phyloP scores from a whole-genome alignment of 37 sponge, comb jelly and placozoan species.

The Aplysina aerophoba region DNA sequence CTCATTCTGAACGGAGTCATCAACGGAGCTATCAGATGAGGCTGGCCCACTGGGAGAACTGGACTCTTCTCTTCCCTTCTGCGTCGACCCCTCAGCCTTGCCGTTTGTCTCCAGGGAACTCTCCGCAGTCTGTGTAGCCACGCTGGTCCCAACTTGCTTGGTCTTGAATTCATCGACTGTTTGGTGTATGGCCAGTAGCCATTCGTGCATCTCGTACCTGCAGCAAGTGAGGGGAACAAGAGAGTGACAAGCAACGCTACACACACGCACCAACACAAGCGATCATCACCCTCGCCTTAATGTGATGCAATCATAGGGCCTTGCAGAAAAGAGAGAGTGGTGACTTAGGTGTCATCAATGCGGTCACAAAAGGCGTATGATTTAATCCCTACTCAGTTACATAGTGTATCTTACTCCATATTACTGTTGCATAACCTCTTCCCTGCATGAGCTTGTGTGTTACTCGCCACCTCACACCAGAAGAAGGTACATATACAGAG shows the following conservation, averaged over 20 bases:
- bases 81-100: background rate
- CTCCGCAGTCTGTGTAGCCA: background rate
- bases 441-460: too few relatives aligned
- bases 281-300: too few relatives aligned
- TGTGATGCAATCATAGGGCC: too few relatives aligned
- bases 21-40: background rate
- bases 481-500: background rate
- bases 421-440: too few relatives aligned
- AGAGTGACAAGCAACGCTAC: background rate
- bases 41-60: background rate
- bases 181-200: slow-evolving; percentile 63
- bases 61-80: background rate
- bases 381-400: too few relatives aligned
- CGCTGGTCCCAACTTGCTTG: background rate
- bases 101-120: background rate
- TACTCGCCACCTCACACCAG: too few relatives aligned
- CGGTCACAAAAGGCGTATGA: too few relatives aligned
- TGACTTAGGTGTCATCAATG: too few relatives aligned
- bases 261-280: background rate
- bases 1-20: background rate
- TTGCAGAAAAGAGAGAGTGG: too few relatives aligned
- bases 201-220: slow-evolving; percentile 86
- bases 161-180: slow-evolving; percentile 65
- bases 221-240: background rate
- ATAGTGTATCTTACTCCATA: too few relatives aligned